Conservation (phyloP, 2,797 vertebrate species). For the Sebastes kiyomatsui region DNA sequence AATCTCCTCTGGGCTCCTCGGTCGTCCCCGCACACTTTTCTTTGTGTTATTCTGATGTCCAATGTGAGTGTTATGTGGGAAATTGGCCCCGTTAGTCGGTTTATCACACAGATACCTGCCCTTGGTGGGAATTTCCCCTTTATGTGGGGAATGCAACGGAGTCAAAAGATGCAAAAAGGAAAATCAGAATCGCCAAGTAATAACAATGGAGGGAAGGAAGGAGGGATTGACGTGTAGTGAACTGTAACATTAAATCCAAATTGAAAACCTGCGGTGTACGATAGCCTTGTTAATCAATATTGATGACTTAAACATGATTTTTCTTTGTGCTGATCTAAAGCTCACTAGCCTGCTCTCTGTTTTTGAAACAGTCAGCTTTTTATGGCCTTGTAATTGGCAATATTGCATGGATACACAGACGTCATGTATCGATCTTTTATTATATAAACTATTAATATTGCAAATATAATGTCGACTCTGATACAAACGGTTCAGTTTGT, state of each 20-base stretch:
- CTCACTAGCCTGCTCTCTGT: background rate
- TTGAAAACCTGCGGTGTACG: background rate
- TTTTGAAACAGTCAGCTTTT: constrained; percentile 14
- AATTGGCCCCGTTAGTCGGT: background rate
- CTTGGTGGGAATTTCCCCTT: background rate
- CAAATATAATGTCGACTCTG: too few relatives aligned
- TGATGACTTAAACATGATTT: background rate
- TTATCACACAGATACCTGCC: constrained; percentile 1
- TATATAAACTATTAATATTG: too few relatives aligned
- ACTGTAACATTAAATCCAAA: background rate
- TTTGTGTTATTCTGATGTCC: constrained; percentile 27
- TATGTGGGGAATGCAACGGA: background rate
- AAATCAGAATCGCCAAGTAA: background rate
- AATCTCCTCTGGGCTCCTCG: constrained; percentile 14
- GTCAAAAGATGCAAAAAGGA: background rate
- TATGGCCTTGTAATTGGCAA: background rate
- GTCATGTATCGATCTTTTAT: too few relatives aligned
- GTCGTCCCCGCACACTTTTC: background rate
- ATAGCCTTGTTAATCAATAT: background rate
- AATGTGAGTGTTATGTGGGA: constrained; percentile 7
- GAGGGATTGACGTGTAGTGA: background rate
- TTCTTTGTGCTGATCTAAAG: constrained; percentile 24
- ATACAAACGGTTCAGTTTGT: too few relatives aligned
- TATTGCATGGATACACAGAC: too few relatives aligned
- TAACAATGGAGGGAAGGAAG: background rate